A percentile compares a stretch with the other conserved stretches of the same genome.
These are phyloP conservation scores for Halcyon senegalensis DNA, from an alignment of 2,113 vertebrate genomes.

Conservation along the genomic window DNA sequence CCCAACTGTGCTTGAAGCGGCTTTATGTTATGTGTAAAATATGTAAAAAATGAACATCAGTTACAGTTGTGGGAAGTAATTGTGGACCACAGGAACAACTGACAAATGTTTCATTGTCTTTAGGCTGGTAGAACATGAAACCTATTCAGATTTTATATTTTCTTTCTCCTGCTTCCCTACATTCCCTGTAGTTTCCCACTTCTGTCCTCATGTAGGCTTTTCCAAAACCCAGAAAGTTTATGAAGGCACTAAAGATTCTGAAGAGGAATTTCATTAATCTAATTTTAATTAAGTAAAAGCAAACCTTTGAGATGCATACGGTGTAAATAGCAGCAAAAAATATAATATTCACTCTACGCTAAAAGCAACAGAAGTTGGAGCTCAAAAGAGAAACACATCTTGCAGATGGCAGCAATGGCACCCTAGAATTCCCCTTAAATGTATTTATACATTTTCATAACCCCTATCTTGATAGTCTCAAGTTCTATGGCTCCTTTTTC, in stretches of 20 bases:
- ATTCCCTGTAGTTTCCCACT: background rate
- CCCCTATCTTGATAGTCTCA: background rate
- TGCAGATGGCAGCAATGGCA: background rate
- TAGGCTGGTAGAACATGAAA: background rate
- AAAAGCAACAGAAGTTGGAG: constrained; percentile 22
- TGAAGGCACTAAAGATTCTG: background rate
- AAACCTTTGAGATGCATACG: background rate
- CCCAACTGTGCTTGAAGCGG: background rate
- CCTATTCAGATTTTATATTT: background rate
- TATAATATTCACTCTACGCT: background rate
- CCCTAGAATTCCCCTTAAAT: background rate
- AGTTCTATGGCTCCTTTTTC: background rate
- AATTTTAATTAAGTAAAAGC: constrained; percentile 8
- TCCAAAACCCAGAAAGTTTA: background rate
- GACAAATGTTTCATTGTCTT: background rate
- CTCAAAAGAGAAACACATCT: constrained; percentile 1
- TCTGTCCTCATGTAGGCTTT: background rate
- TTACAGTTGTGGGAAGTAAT: background rate
- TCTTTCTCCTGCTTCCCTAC: background rate
- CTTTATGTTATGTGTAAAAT: background rate
- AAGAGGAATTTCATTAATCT: background rate
- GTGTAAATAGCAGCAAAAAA: background rate
- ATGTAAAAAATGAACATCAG: background rate
- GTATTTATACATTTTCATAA: constrained; percentile 15
- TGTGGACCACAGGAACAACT: background rate